Evolutionary conservation across 2,113 vertebrate genomes (phyloP).

Genomic region (Gobiocypris rarus): DNA sequence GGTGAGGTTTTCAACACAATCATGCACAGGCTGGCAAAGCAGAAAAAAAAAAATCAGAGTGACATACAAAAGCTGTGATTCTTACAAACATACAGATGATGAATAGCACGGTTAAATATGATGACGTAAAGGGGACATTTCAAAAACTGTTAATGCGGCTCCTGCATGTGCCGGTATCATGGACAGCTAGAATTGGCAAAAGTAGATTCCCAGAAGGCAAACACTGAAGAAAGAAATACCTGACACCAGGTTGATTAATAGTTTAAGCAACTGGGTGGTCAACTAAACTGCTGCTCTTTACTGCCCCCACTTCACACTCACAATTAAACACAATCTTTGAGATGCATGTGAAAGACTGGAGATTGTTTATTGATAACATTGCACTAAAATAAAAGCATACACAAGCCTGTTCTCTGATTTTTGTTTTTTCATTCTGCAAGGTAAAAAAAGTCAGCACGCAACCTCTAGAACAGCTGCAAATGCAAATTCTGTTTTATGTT

Average conservation of each 20-base stretch:
- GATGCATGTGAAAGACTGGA: too few relatives aligned
- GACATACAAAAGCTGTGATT: constrained; percentile 3
- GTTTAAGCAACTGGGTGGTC: not conserved
- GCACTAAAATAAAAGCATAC: too few relatives aligned
- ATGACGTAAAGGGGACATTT: not conserved
- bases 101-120: not conserved
- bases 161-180: not conserved
- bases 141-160: not conserved
- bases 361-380: too few relatives aligned
- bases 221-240: not conserved
- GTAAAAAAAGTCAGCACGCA: too few relatives aligned
- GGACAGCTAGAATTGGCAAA: not conserved
- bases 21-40: not conserved
- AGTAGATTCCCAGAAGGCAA: not conserved
- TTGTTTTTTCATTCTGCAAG: too few relatives aligned
- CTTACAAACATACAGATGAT: constrained; percentile 16
- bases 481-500: too few relatives aligned
- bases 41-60: not conserved
- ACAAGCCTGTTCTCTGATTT: too few relatives aligned
- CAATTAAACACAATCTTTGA: too few relatives aligned
- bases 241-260: not conserved
- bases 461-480: too few relatives aligned
- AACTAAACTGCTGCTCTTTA: too few relatives aligned
- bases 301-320: too few relatives aligned
- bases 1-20: constrained; percentile 7